Conservation (phyloP, 2,797 vertebrate species). For the Melanogrammus aeglefinus region DNA sequence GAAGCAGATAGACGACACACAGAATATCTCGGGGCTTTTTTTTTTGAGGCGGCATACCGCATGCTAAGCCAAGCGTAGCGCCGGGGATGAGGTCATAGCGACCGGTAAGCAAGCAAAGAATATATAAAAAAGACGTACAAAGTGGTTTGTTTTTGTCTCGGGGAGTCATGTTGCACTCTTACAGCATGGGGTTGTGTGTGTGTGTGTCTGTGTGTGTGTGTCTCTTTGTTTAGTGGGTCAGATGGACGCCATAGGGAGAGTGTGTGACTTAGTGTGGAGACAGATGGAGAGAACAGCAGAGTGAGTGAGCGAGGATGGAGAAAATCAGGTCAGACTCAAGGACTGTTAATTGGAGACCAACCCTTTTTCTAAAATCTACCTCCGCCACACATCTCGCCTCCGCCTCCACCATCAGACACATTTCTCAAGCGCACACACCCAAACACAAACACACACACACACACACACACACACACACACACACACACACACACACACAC, state of each 20-base stretch:
- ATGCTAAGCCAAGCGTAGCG: slow-evolving; percentile 47
- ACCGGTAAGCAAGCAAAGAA: slow-evolving; percentile 23
- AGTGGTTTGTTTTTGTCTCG: slow-evolving; percentile 59
- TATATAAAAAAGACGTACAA: too few relatives aligned
- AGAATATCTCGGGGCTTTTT: not conserved
- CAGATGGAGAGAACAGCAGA: not conserved
- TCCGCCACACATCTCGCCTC: slow-evolving; percentile 12
- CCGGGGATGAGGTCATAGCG: slow-evolving; percentile 37
- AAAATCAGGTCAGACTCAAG: slow-evolving; percentile 14
- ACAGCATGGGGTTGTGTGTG: slow-evolving; percentile 21
- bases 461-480: not conserved
- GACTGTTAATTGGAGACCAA: slow-evolving; percentile 22
- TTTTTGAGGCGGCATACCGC: not conserved
- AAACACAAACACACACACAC: not conserved
- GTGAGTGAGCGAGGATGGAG: not conserved
- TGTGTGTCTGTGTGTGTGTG: not conserved
- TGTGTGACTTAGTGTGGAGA: not conserved
- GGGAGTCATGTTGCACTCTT: slow-evolving; percentile 60
- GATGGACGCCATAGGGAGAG: not conserved
- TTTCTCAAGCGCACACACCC: not conserved
- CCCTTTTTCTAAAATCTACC: slow-evolving; percentile 10
- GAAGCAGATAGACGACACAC: slow-evolving; percentile 5
- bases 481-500: not conserved
- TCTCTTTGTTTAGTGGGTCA: not conserved
- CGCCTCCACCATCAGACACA: not conserved